These are phyloP conservation scores for Struthidea cinerea DNA, from an alignment of 2,113 vertebrate species.

Conservation along the genomic window DNA sequence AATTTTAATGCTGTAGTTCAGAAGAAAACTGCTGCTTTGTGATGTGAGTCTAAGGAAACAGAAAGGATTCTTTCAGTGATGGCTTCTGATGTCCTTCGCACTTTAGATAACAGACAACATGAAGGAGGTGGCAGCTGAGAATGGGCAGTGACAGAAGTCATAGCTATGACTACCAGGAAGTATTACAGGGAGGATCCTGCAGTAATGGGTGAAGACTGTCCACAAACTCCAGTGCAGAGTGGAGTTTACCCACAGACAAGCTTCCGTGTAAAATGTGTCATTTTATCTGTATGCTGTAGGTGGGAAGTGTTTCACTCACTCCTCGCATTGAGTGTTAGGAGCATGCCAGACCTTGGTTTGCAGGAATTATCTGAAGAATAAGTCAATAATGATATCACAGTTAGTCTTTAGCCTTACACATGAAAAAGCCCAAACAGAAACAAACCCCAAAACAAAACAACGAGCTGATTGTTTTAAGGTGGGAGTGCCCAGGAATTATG, in stretches of 20 bases:
- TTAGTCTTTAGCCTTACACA: not conserved
- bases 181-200: not conserved
- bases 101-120: not conserved
- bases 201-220: accelerated
- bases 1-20: not conserved
- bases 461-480: not conserved
- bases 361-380: not conserved
- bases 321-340: accelerated
- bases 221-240: not conserved
- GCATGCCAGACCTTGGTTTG: not conserved
- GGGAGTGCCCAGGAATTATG: not conserved
- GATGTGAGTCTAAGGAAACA: not conserved
- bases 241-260: not conserved
- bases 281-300: not conserved
- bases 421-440: not conserved
- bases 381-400: not conserved
- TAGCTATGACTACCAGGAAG: not conserved
- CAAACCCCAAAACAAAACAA: not conserved
- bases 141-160: not conserved
- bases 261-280: not conserved
- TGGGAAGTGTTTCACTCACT: not conserved
- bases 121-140: not conserved
- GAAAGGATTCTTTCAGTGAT: not conserved
- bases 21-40: not conserved
- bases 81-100: not conserved